These are phyloP conservation scores for Embiotoca jacksoni DNA, from an alignment of 2,113 vertebrate genomes.

Conservation along the genomic window DNA sequence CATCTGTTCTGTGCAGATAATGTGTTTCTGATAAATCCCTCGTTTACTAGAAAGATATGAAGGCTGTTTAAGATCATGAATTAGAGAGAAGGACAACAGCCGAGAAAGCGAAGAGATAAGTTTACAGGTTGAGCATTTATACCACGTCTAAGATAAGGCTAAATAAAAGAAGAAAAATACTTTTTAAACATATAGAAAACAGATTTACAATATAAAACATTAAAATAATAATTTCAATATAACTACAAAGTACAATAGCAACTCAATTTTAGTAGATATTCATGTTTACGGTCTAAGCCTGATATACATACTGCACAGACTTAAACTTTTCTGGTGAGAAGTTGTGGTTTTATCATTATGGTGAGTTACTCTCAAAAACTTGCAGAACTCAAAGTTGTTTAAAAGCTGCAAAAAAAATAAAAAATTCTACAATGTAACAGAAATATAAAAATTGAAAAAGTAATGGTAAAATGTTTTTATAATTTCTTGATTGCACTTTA, in stretches of 20 bases:
- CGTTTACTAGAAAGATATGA: slow-evolving; percentile 41
- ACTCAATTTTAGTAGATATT: not conserved
- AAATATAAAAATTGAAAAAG: not conserved
- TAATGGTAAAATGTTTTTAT: not conserved
- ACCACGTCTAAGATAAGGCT: not conserved
- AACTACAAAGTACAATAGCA: slow-evolving; percentile 7
- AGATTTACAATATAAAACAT: not conserved
- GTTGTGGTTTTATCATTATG: not conserved
- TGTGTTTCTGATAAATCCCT: slow-evolving; percentile 21
- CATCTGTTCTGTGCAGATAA: slow-evolving; percentile 30
- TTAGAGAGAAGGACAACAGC: not conserved
- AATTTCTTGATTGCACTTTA: not conserved
- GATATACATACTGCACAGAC: not conserved
- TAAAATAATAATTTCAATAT: not conserved
- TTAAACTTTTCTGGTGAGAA: not conserved
- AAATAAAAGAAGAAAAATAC: not conserved
- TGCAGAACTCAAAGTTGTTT: not conserved
- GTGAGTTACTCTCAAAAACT: not conserved
- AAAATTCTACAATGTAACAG: not conserved
- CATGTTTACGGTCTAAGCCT: not conserved
- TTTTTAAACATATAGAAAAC: not conserved
- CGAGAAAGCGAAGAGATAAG: not conserved
- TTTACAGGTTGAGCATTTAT: not conserved
- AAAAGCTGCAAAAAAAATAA: not conserved
- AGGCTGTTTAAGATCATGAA: not conserved